Conservation (phyloP, 2,797 vertebrate species). For the Sarcophilus harrisii region DNA sequence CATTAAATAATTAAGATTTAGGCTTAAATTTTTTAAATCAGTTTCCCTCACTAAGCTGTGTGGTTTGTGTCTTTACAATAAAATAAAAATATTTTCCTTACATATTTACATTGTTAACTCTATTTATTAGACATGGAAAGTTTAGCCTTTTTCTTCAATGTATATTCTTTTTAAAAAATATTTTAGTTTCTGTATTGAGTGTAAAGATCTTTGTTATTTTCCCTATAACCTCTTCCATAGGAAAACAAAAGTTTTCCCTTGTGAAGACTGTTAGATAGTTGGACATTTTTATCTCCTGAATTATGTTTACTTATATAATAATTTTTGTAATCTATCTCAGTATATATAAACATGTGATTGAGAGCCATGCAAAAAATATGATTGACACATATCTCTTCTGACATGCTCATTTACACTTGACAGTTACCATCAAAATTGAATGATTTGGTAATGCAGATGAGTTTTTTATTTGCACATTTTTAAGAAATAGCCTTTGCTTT, state of each 20-base stretch:
- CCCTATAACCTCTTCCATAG: background rate
- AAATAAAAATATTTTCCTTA: background rate
- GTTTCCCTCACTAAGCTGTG: conserved; percentile 5
- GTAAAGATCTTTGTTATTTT: conserved; percentile 29
- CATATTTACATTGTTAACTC: background rate
- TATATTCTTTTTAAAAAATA: background rate
- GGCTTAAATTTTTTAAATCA: background rate
- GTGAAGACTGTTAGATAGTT: background rate
- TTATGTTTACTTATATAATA: background rate
- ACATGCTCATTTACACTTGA: background rate
- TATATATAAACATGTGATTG: background rate
- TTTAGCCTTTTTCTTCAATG: background rate
- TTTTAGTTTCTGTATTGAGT: background rate
- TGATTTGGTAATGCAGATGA: background rate
- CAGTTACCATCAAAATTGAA: background rate
- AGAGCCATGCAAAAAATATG: background rate
- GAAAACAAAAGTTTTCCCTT: background rate
- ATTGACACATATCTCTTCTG: background rate
- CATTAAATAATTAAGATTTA: background rate
- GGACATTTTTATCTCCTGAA: background rate
- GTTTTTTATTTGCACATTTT: conserved; percentile 2
- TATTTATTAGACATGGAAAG: background rate
- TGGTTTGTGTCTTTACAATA: background rate
- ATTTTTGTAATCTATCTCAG: background rate
- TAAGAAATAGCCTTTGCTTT: background rate